Percentiles rank a stretch among this genome's conserved stretches.
Evolutionary conservation across 1,140 invertebrate genomes (phyloP).

Genomic region (Drosophila persimilis): DNA sequence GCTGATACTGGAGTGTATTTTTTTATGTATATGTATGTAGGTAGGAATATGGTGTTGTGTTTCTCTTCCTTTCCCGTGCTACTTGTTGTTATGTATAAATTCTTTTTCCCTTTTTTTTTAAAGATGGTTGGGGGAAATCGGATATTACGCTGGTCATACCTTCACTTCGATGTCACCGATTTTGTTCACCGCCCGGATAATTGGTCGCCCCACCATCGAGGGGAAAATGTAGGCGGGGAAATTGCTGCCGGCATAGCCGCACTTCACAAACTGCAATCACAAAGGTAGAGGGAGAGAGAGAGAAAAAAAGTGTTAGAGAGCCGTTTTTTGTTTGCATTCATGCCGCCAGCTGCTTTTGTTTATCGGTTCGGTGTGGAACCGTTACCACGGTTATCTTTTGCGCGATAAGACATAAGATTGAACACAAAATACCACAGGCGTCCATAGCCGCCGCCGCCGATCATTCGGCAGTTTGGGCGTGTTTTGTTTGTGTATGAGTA

Average conservation of each 20-base stretch:
- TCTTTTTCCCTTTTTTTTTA: slow-evolving; percentile 21
- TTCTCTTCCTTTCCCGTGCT: not conserved
- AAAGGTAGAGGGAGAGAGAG: slow-evolving; percentile 48
- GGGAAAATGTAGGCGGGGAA: slow-evolving; percentile 99
- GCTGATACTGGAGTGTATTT: too few species aligned
- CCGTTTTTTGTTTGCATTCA: not conserved
- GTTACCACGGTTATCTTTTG: too few species aligned
- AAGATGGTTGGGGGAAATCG: slow-evolving; percentile 46
- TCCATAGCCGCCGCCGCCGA: slow-evolving; percentile 5
- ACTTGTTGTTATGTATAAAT: slow-evolving; percentile 8
- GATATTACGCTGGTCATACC: slow-evolving; percentile 86
- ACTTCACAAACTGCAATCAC: slow-evolving; percentile 97
- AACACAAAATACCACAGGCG: slow-evolving; percentile 25
- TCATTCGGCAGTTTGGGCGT: slow-evolving; percentile 28
- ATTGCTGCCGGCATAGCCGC: slow-evolving; percentile 99
- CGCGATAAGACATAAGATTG: slow-evolving; percentile 67
- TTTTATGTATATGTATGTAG: too few species aligned
- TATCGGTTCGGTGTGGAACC: too few species aligned
- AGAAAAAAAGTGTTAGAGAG: slow-evolving; percentile 65
- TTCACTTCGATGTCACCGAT: slow-evolving; percentile 99
- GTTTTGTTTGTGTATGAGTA: slow-evolving; percentile 19
- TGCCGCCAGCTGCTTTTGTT: too few species aligned
- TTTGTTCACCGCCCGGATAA: slow-evolving; percentile 98
- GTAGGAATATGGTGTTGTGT: too few species aligned
- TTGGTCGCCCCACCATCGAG: slow-evolving; percentile 98